phyloP scores from a whole-genome alignment of 2,888 invertebrate species.

The Rotaria socialis region DNA sequence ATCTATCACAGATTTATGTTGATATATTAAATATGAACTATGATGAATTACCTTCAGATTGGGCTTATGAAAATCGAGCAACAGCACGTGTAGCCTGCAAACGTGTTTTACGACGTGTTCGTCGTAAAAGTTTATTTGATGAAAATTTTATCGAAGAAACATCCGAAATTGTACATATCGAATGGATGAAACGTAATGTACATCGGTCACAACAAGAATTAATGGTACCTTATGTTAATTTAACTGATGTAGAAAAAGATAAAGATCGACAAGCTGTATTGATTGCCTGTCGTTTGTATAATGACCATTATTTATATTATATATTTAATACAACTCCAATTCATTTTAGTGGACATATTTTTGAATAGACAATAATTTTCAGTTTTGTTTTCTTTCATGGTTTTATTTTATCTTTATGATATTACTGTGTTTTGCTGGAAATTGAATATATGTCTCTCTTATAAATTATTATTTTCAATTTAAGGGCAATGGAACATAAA shows the following conservation, averaged over 20 bases:
- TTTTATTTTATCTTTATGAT: no score
- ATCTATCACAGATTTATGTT: neutral
- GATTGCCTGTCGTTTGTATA: neutral
- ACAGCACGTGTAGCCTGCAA: neutral
- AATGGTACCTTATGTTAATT: neutral
- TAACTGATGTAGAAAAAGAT: neutral
- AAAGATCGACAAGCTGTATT: slow-evolving; percentile 10
- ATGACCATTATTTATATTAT: neutral
- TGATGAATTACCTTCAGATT: neutral
- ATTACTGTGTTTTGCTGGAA: no score
- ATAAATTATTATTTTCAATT: neutral
- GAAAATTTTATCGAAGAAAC: neutral
- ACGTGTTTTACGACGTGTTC: neutral
- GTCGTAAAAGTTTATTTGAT: neutral
- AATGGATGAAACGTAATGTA: neutral
- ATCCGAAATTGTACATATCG: neutral
- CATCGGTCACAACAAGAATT: neutral
- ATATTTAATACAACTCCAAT: neutral
- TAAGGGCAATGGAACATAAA: neutral
- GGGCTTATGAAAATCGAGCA: neutral
- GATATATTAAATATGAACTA: slow-evolving; percentile 31
- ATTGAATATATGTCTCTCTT: no score
- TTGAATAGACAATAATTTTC: neutral
- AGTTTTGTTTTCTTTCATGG: no score
- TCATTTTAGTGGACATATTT: neutral